Conservation (phyloP, 2,113 vertebrate species). For the Macrotus californicus region DNA sequence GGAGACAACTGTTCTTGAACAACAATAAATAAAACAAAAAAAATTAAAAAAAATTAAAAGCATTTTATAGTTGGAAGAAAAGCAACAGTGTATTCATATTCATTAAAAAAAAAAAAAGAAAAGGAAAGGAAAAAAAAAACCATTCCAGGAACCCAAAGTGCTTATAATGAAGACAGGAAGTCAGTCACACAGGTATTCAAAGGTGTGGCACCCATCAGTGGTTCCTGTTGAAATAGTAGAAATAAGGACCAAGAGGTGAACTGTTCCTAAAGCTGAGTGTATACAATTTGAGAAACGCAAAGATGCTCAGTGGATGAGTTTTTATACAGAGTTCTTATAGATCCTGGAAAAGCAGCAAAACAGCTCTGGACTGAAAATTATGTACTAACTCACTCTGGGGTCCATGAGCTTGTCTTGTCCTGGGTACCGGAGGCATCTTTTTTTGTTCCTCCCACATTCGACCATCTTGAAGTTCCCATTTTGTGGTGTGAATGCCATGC, state of each 20-base stretch:
- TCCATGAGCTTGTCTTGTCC: not conserved
- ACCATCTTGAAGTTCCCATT: not conserved
- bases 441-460: not conserved
- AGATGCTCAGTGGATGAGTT: not conserved
- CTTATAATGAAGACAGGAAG: not conserved
- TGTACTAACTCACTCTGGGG: not conserved
- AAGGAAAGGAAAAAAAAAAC: not conserved
- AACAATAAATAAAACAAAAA: too few relatives aligned
- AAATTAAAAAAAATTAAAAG: too few relatives aligned
- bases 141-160: not conserved
- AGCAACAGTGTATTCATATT: too few relatives aligned
- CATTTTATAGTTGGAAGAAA: too few relatives aligned
- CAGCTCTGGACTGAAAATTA: not conserved
- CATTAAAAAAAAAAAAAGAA: too few relatives aligned
- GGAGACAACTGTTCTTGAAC: too few relatives aligned
- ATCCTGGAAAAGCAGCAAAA: not conserved
- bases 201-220: not conserved
- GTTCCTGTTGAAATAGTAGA: not conserved
- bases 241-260: not conserved
- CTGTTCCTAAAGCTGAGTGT: not conserved
- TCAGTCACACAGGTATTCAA: not conserved
- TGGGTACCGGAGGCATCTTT: not conserved
- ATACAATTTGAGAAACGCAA: not conserved
- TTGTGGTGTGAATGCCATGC: not conserved
- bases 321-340: not conserved